Evolutionary conservation across 2,113 vertebrate species (phyloP), one percentile per base, ranked within the genome.

Genomic region (Poecile atricapillus): DNA sequence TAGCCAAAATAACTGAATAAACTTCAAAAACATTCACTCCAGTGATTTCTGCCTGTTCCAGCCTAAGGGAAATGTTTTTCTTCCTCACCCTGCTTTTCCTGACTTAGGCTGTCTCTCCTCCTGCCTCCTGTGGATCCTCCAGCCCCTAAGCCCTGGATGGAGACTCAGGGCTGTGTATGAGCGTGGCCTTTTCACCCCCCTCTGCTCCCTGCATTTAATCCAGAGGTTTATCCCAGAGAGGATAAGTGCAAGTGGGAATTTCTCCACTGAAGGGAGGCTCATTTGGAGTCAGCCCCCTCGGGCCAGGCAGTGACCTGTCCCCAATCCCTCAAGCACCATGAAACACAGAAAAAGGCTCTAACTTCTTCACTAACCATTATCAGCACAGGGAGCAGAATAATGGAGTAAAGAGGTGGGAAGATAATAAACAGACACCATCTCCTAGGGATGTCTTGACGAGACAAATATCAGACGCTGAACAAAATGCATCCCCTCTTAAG

Each of bases 401-500:
- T 11, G 80, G 70, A 71, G 28, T 30, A 25, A 64, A 78, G 69
- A 77, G 69, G 52, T 79, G 47, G 62, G 52, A 74, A 89, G 76
- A 60, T 50, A 96, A 92, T 82, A 94, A 97, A 96, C 77, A 96
- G 93, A 50, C 90, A 74, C 52, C 64, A 74, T 83, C 82, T 90
- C 92, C 31, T 17, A 28, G 44, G 43, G 73, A 79, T 33, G 62
- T 78, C 85, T 94, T 78, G 83, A 78, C 1, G 13, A 95, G 94
- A 94, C 85, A 96, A 96, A 93, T 91, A 95, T 80, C 76, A 93
- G 83, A 65, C 2, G 2, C 75, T 0, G 20, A 94, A 93, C 62
- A 94, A 94, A 94, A 95, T 63, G 68, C 84, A 59, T 91, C 95
- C 90, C 83, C 92, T 83, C 92, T 88, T 88, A 96, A 94, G 81